Base-by-base conservation (phyloP, 2,888 invertebrate genomes). In the Disparrhopalites patrizii region DNA sequence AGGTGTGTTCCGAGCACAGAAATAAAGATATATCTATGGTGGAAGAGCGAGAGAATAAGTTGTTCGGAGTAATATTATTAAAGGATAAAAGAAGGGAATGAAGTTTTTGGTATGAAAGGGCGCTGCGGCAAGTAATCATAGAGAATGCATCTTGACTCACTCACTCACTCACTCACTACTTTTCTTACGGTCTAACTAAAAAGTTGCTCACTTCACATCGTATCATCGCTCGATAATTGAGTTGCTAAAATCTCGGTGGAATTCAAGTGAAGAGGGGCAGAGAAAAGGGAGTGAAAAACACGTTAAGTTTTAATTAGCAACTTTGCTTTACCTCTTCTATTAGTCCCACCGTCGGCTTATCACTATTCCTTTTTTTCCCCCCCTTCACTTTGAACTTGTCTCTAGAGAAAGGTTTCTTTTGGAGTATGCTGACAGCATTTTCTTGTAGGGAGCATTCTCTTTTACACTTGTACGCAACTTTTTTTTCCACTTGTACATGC, bases 141-240 rank as follows among this genome's bases (percentile, higher is more conserved):
- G 38, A 36, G 31, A n/a, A 31, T 54, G 54, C 30, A 54, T n/a
- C 30, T n/a, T n/a, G n/a, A n/a, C n/a, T 51, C 13, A 25, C 25
- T 51, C 51, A 25, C 51, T 52, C 52, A 28, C 52, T 27, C 28
- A 10, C 36, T 36, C 36, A 10, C 28, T 52, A 18, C 18, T n/a
- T 52, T 30, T 52, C 52, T 52, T 52, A 18, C 28, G 30, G 30
- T 31, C 20, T 25, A 20, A 47, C 25, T 8, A 3, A 7, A 3
- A 31, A 55, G 54, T 33, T 56, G 64, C 64, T 54, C 66, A 68
- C 69, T 73, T 73, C 68, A 69, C 73, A 67, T 68, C 70, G 69
- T 74, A 74, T 74, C 74, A 74, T 74, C 68, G 68, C 69, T 72
- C 71, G 71, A 72, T 74, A 74, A 74, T 74, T 74, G 72, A 74